Conservation (phyloP, 2,888 invertebrate genomes). For the Ochropacha duplaris region DNA sequence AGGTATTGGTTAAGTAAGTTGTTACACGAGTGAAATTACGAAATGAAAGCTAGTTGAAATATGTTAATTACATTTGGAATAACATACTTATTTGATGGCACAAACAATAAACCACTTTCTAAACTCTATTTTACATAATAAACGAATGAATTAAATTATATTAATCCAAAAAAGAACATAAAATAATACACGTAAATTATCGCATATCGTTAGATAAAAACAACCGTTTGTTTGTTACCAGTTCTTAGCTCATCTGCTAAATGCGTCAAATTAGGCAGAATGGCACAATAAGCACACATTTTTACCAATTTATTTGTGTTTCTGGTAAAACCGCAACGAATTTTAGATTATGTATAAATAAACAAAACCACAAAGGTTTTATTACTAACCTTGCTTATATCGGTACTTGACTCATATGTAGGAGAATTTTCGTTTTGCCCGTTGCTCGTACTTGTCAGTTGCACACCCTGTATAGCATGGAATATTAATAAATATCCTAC, state of each 20-base stretch:
- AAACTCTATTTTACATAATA: not conserved
- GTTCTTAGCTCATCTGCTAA: no score
- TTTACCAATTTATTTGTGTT: no score
- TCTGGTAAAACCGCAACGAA: not conserved
- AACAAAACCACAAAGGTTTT: not conserved
- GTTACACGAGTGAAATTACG: no score
- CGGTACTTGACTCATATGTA: constrained; percentile 41
- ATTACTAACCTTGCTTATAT: constrained; percentile 40
- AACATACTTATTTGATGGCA: no score
- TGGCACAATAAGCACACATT: no score
- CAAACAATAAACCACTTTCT: not conserved
- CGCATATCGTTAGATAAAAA: not conserved
- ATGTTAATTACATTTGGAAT: no score
- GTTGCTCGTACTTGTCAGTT: constrained; percentile 41
- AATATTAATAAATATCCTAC: no score
- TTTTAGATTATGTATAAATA: not conserved
- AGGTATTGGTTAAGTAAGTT: no score
- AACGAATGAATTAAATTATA: not conserved
- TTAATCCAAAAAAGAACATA: not conserved
- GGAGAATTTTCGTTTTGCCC: constrained; percentile 35
- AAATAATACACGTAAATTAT: not conserved
- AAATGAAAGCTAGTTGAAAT: not conserved
- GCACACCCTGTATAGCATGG: constrained; percentile 35
- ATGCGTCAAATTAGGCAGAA: no score
- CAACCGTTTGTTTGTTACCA: no score